These are phyloP conservation scores for Clarias laeviceps DNA, from an alignment of 2,797 vertebrate species.

Conservation along the genomic window DNA sequence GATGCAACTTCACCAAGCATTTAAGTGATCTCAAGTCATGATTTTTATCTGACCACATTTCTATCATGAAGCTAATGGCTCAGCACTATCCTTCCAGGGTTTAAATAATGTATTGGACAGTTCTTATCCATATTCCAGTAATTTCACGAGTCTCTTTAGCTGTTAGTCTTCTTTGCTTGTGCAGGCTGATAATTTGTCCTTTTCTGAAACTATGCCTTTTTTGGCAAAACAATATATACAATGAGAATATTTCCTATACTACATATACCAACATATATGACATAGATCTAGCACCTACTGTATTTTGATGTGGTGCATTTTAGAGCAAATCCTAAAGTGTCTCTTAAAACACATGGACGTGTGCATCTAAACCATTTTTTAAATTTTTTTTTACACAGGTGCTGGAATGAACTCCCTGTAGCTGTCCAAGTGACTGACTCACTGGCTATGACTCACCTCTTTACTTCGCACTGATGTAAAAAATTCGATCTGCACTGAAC, in stretches of 20 bases:
- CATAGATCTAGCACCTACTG: neutral
- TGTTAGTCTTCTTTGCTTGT: too few species aligned
- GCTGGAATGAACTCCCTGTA: neutral
- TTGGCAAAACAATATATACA: neutral
- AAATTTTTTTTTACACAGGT: neutral
- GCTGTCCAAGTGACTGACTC: neutral
- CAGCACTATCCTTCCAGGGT: too few species aligned
- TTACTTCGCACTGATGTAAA: neutral
- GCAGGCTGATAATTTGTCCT: too few species aligned
- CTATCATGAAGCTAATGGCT: too few species aligned
- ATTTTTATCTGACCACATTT: too few species aligned
- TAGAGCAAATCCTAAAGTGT: neutral
- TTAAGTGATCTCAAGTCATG: too few species aligned
- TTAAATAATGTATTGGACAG: too few species aligned
- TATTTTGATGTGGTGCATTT: neutral
- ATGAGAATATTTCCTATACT: neutral
- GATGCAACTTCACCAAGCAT: too few species aligned
- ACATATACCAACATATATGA: too few species aligned
- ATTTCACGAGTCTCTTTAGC: too few species aligned
- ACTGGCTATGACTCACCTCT: conserved; percentile 7
- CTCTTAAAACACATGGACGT: neutral
- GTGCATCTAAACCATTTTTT: neutral
- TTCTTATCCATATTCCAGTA: too few species aligned
- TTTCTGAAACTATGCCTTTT: too few species aligned
- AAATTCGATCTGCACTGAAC: neutral